These are phyloP conservation scores for Ptilorrhoa leucosticta DNA, from an alignment of 2,113 vertebrate species.

Conservation along the genomic window DNA sequence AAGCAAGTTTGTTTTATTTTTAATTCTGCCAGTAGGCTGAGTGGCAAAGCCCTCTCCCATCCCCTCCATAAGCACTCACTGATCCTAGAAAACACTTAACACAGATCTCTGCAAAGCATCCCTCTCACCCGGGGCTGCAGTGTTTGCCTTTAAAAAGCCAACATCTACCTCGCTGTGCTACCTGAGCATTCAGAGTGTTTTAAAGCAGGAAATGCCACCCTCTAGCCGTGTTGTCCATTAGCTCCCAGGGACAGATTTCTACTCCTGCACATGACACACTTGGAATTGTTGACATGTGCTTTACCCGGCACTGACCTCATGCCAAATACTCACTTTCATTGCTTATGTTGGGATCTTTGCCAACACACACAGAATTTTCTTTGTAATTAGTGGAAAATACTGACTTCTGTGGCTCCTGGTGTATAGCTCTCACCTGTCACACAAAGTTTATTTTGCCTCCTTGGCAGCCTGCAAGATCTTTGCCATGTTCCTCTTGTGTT, in stretches of 20 bases:
- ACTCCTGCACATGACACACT: neutral
- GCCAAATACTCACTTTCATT: neutral
- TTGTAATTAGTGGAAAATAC: slow-evolving; percentile 44
- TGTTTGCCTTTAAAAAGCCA: neutral
- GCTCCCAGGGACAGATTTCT: neutral
- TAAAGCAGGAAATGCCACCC: neutral
- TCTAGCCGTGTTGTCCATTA: neutral
- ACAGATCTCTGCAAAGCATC: neutral
- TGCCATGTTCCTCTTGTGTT: neutral
- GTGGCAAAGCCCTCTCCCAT: neutral
- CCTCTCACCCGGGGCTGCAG: neutral
- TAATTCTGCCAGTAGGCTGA: neutral
- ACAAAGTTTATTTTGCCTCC: neutral
- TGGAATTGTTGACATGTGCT: neutral
- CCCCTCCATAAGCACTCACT: neutral
- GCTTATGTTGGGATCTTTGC: neutral
- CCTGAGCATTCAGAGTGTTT: neutral
- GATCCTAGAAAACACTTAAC: neutral
- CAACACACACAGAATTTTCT: neutral
- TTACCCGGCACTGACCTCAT: neutral
- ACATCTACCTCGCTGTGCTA: neutral
- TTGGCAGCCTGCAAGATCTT: neutral
- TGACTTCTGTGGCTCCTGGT: neutral
- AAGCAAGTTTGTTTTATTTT: neutral
- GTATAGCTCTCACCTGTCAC: neutral